Evolutionary conservation across 2,888 invertebrate genomes (phyloP).

Genomic region (Nomada ruficornis): DNA sequence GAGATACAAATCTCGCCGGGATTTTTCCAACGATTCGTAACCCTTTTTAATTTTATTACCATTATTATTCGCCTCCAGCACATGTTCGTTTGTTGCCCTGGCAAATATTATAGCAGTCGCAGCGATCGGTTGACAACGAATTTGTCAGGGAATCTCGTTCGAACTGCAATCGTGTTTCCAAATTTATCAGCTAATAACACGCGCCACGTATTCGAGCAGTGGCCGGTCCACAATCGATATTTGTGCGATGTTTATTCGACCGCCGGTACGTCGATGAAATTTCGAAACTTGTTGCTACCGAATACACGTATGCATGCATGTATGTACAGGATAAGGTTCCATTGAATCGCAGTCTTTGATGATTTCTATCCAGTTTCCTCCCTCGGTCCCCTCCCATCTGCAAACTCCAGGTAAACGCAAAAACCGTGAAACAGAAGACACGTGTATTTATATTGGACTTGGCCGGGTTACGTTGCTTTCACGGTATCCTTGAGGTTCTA

Average conservation of each 20-base stretch:
- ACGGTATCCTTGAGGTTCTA: slow-evolving; percentile 38
- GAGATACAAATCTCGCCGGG: slow-evolving; percentile 12
- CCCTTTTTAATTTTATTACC: not conserved
- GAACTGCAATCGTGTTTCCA: slow-evolving; percentile 14
- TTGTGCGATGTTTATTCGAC: slow-evolving; percentile 23
- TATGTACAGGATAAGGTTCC: too few relatives aligned
- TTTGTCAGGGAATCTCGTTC: slow-evolving; percentile 26
- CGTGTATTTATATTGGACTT: slow-evolving; percentile 37
- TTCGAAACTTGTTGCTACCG: not conserved
- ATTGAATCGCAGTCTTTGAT: too few relatives aligned
- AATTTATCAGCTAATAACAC: slow-evolving; percentile 23
- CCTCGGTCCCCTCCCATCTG: too few relatives aligned
- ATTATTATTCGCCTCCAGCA: not conserved
- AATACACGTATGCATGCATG: not conserved
- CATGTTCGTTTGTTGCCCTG: slow-evolving; percentile 12
- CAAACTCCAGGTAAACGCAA: too few relatives aligned
- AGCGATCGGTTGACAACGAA: slow-evolving; percentile 15
- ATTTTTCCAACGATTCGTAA: not conserved
- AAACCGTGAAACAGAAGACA: not conserved
- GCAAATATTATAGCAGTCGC: slow-evolving; percentile 15
- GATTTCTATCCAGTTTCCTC: too few relatives aligned
- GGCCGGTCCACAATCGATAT: slow-evolving; percentile 7
- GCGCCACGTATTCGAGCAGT: slow-evolving; percentile 19
- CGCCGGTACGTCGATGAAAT: slow-evolving; percentile 9
- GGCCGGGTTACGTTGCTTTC: slow-evolving; percentile 14